A percentile compares a stretch with the other conserved stretches of the same genome.
Evolutionary conservation across 2,797 vertebrate genomes (phyloP).

Genomic region (Prionace glauca): DNA sequence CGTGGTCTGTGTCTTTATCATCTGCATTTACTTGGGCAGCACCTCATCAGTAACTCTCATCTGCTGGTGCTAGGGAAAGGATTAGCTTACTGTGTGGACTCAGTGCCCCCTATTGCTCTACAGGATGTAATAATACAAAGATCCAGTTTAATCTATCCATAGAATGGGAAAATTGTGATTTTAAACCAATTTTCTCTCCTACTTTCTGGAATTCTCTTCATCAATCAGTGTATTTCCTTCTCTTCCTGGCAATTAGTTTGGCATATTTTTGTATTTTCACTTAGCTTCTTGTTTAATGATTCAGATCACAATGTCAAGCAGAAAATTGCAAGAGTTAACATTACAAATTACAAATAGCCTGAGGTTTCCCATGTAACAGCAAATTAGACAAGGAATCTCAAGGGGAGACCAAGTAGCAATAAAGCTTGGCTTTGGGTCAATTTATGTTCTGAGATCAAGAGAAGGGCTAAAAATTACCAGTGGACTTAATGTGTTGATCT

Average conservation of each 20-base stretch:
- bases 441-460: neutral
- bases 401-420: neutral
- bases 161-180: neutral
- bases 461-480: neutral
- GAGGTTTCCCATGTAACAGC: neutral
- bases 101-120: constrained; percentile 3
- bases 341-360: neutral
- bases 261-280: neutral
- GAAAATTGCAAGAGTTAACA: neutral
- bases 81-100: neutral
- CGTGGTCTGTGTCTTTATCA: neutral
- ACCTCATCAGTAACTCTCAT: neutral
- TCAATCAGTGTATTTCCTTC: neutral
- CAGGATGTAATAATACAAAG: neutral
- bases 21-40: neutral
- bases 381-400: neutral
- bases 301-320: neutral
- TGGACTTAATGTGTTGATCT: neutral
- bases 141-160: constrained; percentile 5
- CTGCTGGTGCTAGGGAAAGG: neutral
- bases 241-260: neutral
- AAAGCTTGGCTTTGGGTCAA: neutral
- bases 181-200: neutral
- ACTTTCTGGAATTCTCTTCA: neutral
- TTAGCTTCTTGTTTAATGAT: neutral